Evolutionary conservation across 2,888 invertebrate species (phyloP), one percentile per base, ranked within the genome.

Genomic region (Merodon equestris): DNA sequence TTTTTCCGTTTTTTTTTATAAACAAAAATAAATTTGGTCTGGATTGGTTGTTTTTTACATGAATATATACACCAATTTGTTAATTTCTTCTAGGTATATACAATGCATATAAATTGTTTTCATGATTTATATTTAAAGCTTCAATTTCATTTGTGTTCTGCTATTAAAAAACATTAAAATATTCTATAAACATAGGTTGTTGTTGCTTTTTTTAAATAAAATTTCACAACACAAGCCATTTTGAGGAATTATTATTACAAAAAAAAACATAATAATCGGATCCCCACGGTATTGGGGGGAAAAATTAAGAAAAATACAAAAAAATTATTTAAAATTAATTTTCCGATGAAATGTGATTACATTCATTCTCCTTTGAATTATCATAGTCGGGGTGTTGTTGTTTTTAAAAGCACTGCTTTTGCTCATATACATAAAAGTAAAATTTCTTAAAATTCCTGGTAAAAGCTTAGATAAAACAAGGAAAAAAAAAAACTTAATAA

Each of bases 271-370:
- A 27, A 27, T 7, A 27, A 27, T 27, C 3, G 7, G 7, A 7
- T 27, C 27, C n/a, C n/a, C n/a, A n/a, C n/a, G n/a, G n/a, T 57
- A 44, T 13, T 17, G 10, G n/a, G 18, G 9, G 10, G 10, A 15
- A 38, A 14, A 38, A 2, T 47, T 47, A 47, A 19, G 14, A 53
- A 17, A 45, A 63, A 79, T 27, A 27, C 27, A 74, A 63, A 70
- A 79, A 75, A 79, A 72, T 60, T 79, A 79, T 74, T 68, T 74
- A 79, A 79, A 79, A 79, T 70, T 74, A 18, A 48, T 53, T 57
- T 36, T 54, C 19, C 51, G 9, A 27, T 27, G 27, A 18, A 47
- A 42, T 63, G 19, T 63, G 44, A 63, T 53, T 14, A 17, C 47
- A 17, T 18, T 17, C 18, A 27, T 27, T 27, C 27, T 27, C 27